Base-by-base conservation (phyloP, 2,888 invertebrate species). In the Schizotus pectinicornis region DNA sequence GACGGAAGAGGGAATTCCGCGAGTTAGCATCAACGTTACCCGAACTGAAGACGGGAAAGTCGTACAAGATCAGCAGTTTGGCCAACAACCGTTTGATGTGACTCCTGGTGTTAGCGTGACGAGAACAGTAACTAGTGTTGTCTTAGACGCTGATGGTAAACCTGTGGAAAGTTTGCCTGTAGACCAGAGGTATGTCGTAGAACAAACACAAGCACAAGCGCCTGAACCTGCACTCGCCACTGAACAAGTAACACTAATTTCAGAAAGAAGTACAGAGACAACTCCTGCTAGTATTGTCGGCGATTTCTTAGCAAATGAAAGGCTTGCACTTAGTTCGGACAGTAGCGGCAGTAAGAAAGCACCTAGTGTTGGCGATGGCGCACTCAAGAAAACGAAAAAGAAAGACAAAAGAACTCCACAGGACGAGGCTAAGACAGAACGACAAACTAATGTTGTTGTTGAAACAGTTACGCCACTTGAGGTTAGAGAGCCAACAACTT, bases 1-100 rank as follows among this genome's bases (percentile, higher is more conserved):
- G 7, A 84, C 84, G 32, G 89, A 89, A 74, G 88, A 92, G 77
- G 85, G 87, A 67, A 85, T 89, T 67, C 90, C 90, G 0, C 82
- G 87, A 66, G 86, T 90, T 9, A 87, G 87, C 56, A 89, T 90
- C 36, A 88, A 86, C 69, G 86, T 88, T 11, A 77, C 86, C 0
- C 82, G 82, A 71, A 86, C 83, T 36, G 82, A 84, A 67, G 82
- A 84, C 50, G 84, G 81, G 8, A 78, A 80, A 60, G 77, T 81
- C 39, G 78, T 82, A 56, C 67, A 72, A 61, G 68, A 77, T 38
- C 76, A 77, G 60, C 78, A 78, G 55, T 74, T 75, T 49, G 79
- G 79, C 41, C 77, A 80, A 62, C 70, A 76, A 13, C 67, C 73
- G 14, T 69, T 76, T 9, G 74, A 74, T 13, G 59, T 67, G 7